Evolutionary conservation across 2,797 vertebrate genomes (phyloP).

Genomic region (Coendou prehensilis): DNA sequence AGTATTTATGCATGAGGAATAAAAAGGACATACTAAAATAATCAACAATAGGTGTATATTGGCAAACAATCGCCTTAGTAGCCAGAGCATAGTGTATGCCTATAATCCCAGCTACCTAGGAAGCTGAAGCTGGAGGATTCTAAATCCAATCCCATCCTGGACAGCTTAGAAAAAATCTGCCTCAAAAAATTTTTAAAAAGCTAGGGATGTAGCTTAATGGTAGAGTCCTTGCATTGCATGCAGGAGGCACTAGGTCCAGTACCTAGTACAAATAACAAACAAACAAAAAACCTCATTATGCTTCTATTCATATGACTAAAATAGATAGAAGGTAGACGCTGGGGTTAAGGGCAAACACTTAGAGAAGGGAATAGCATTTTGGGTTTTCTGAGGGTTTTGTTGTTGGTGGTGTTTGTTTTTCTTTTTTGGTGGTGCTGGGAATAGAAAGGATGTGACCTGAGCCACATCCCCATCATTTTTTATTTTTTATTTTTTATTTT

Average conservation of each 20-base stretch:
- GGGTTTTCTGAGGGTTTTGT: not conserved
- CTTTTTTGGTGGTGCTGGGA: not conserved
- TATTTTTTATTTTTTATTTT: not conserved
- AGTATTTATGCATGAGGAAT: slow-evolving; percentile 15
- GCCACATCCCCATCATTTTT: not conserved
- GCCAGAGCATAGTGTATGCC: not conserved
- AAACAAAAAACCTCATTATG: not conserved
- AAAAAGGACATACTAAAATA: not conserved
- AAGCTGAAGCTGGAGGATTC: not conserved
- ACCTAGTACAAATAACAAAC: not conserved
- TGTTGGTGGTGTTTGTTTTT: not conserved
- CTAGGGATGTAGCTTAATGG: not conserved
- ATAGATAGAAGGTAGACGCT: not conserved
- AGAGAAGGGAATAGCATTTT: not conserved
- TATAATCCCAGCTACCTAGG: not conserved
- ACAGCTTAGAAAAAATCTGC: not conserved
- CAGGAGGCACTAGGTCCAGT: not conserved
- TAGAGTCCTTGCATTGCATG: not conserved
- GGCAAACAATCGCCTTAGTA: not conserved
- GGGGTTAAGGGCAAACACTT: not conserved
- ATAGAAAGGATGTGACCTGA: not conserved
- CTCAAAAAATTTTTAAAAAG: not conserved
- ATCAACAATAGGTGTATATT: slow-evolving; percentile 19
- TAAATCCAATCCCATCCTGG: not conserved
- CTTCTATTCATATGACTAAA: not conserved